Percentiles rank a stretch among this genome's conserved stretches.
These are phyloP conservation scores for Caranx melampygus DNA, from an alignment of 2,113 vertebrate species.

Conservation along the genomic window DNA sequence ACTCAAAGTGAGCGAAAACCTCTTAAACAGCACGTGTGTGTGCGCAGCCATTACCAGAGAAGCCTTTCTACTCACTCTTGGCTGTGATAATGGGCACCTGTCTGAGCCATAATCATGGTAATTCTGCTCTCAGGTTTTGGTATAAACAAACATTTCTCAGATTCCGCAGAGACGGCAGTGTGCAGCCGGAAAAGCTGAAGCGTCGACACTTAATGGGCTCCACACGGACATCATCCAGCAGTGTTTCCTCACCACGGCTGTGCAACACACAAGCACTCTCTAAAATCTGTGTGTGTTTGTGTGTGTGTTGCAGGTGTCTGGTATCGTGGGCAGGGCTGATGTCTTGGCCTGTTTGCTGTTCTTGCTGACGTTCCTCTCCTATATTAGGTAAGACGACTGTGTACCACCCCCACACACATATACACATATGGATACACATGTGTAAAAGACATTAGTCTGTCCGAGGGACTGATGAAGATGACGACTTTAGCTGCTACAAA, in stretches of 20 bases:
- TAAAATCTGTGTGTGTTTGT: conserved; percentile 37
- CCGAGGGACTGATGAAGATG: not conserved
- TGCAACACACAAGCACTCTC: not conserved
- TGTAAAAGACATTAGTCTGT: not conserved
- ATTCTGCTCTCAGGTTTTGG: not conserved
- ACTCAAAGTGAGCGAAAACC: not conserved
- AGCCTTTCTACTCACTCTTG: not conserved
- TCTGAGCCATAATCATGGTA: not conserved
- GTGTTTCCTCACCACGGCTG: not conserved
- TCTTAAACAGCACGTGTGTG: not conserved
- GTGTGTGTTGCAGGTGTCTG: conserved; percentile 89
- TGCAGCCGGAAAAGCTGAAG: not conserved
- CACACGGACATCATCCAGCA: conserved; percentile 9
- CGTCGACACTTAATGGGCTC: conserved; percentile 24
- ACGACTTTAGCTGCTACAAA: not conserved
- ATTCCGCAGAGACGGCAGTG: conserved; percentile 10
- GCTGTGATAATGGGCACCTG: conserved; percentile 7
- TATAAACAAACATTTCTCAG: not conserved
- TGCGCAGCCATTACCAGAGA: not conserved
- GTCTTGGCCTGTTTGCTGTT: conserved; percentile 94
- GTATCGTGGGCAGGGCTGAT: conserved; percentile 96
- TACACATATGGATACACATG: not conserved
- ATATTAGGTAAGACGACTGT: conserved; percentile 87
- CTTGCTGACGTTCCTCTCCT: conserved; percentile 95
- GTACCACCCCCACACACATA: not conserved